These are phyloP conservation scores for Alligator mississippiensis DNA, from an alignment of 2,113 vertebrate species.

Conservation along the genomic window DNA sequence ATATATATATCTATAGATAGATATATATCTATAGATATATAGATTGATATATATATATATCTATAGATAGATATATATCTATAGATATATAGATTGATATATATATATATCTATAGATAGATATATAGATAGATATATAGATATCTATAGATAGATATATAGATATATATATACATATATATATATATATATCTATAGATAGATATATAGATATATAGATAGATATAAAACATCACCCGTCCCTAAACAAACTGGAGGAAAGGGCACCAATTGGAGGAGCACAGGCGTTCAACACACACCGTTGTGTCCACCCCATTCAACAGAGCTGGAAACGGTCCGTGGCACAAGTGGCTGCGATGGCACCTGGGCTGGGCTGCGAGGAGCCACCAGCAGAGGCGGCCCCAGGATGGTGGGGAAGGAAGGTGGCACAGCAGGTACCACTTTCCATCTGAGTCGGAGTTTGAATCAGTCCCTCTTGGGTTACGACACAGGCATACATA, in stretches of 20 bases:
- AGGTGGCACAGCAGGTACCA: background rate
- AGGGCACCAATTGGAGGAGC: background rate
- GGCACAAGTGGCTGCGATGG: background rate
- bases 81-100: background rate
- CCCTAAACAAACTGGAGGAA: fast-evolving
- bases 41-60: too few species aligned
- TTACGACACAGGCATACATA: too few species aligned
- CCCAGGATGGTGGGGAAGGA: background rate
- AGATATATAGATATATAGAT: too few species aligned
- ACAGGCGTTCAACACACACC: background rate
- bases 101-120: too few species aligned
- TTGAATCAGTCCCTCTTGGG: background rate
- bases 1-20: too few species aligned
- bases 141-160: too few species aligned
- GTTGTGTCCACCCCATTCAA: conserved; percentile 5
- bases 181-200: too few species aligned
- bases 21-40: too few species aligned
- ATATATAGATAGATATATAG: too few species aligned
- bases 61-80: too few species aligned
- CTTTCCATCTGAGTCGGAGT: background rate
- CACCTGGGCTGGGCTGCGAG: background rate
- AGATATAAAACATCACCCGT: too few species aligned
- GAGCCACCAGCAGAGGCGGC: background rate
- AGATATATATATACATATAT: too few species aligned
- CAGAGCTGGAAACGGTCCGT: background rate